Evolutionary conservation across 2,888 invertebrate species (phyloP), one percentile per base, ranked within the genome.

Genomic region (Limnephilus auricula): DNA sequence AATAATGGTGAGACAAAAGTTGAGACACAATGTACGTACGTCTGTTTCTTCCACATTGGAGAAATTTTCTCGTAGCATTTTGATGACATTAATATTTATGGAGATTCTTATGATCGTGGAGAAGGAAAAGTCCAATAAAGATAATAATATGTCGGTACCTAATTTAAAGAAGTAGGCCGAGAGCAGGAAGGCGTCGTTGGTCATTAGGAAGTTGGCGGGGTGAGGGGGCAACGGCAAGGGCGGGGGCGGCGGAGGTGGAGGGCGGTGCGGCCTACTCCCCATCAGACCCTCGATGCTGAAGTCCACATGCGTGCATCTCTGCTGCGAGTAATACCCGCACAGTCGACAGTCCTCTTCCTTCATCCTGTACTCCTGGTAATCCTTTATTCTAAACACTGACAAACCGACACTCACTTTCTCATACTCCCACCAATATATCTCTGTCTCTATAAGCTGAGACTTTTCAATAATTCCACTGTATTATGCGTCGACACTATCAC

Each of bases 121-220:
- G 18, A 50, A 50, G 2, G 50, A 5, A 5, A 18, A 6, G 45
- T 45, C 50, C 18, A 5, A 25, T 65, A 65, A 65, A 25, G n/a
- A 25, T n/a, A 25, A 25, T n/a, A 25, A 25, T 25, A 13, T 45
- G 15, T 10, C 34, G 34, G 94, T 96, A 96, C 96, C 96, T 96
- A 96, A 94, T 95, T 96, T 96, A 94, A 95, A 95, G 94, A 96
- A 95, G 95, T 96, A 96, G 93, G 96, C 95, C 91, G 96, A 96
- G 94, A 96, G 94, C 93, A 96, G 94, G 93, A 95, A 95, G 83
- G 95, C 95, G 92, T 96, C 96, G 92, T 95, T 95, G 79, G 95
- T 94, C 86, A 95, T 95, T 92, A 95, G 95, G 94, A 94, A 94
- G 91, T 94, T 95, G 90, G 94, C 95, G 87, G 94, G 94, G 65